These are phyloP conservation scores for Acipenser transmontanus DNA, from an alignment of 2,797 vertebrate species.

Conservation along the genomic window DNA sequence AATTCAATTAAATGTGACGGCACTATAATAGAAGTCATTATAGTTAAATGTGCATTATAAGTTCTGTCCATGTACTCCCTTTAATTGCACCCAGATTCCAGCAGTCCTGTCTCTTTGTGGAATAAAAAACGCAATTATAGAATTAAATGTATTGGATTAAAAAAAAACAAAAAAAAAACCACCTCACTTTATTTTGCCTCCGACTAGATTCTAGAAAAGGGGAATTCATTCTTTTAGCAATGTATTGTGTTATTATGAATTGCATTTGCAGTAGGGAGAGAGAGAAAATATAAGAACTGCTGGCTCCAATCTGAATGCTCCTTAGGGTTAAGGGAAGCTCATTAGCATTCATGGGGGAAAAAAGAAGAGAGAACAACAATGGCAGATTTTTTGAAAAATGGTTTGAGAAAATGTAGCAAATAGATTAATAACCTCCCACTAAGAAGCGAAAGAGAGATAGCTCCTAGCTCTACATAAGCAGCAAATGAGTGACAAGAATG, in stretches of 20 bases:
- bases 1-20: conserved; percentile 28
- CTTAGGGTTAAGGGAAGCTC: conserved; percentile 73
- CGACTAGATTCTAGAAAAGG: conserved; percentile 33
- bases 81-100: conserved; percentile 30
- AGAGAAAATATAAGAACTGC: conserved; percentile 35
- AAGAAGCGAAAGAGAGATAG: conserved; percentile 33
- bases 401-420: conserved; percentile 74
- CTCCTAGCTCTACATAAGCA: conserved; percentile 53
- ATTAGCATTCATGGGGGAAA: conserved; percentile 76
- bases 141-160: conserved; percentile 45
- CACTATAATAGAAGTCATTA: conserved; percentile 31
- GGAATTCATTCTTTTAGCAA: conserved; percentile 61
- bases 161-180: conserved; percentile 32
- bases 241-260: conserved; percentile 51
- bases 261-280: conserved; percentile 27
- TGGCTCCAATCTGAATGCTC: conserved; percentile 78
- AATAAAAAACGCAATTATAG: conserved; percentile 45
- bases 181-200: conserved; percentile 41
- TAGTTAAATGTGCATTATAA: conserved; percentile 31
- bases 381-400: conserved; percentile 83
- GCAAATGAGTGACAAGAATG: conserved; percentile 72
- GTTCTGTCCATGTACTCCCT: conserved; percentile 31
- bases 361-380: conserved; percentile 68
- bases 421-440: conserved; percentile 59
- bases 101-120: conserved; percentile 37